Evolutionary conservation across 2,113 vertebrate species (phyloP).

Genomic region (Cricetomys ansorgei): DNA sequence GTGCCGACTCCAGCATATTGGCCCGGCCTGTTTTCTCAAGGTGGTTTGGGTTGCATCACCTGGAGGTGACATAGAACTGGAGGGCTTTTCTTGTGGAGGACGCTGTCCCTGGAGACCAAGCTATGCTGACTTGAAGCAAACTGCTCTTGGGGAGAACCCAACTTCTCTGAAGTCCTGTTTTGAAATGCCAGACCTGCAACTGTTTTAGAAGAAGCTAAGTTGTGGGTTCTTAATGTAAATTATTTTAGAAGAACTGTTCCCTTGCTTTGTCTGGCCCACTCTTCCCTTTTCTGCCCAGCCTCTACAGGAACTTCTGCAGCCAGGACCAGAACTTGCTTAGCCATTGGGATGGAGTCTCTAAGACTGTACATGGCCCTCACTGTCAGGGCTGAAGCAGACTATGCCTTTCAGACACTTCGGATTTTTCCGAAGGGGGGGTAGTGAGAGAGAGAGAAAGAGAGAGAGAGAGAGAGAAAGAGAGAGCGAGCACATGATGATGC

Average conservation of each 20-base stretch:
- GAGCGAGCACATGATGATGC: too few species aligned
- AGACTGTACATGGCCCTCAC: neutral
- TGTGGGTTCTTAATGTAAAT: constrained; percentile 31
- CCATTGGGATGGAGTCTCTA: neutral
- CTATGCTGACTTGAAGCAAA: neutral
- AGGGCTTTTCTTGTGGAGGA: neutral
- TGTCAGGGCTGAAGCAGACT: neutral
- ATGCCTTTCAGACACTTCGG: neutral
- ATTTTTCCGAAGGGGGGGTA: too few species aligned
- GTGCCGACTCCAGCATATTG: neutral
- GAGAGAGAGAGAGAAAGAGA: too few species aligned
- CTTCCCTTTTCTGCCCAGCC: neutral
- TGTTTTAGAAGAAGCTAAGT: constrained; percentile 30
- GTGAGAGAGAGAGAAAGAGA: too few species aligned
- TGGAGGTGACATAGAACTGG: neutral
- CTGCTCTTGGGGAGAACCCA: neutral
- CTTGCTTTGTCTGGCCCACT: neutral
- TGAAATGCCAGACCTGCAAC: neutral
- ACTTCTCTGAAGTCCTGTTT: constrained; percentile 25
- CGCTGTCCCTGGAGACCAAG: neutral
- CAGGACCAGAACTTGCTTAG: neutral
- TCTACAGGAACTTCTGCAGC: neutral
- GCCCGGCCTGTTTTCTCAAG: neutral
- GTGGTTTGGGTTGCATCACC: neutral
- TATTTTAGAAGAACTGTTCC: constrained; percentile 18